These are phyloP conservation scores for Hirtodrosophila trivittata DNA, from an alignment of 2,888 invertebrate species.

Conservation along the genomic window DNA sequence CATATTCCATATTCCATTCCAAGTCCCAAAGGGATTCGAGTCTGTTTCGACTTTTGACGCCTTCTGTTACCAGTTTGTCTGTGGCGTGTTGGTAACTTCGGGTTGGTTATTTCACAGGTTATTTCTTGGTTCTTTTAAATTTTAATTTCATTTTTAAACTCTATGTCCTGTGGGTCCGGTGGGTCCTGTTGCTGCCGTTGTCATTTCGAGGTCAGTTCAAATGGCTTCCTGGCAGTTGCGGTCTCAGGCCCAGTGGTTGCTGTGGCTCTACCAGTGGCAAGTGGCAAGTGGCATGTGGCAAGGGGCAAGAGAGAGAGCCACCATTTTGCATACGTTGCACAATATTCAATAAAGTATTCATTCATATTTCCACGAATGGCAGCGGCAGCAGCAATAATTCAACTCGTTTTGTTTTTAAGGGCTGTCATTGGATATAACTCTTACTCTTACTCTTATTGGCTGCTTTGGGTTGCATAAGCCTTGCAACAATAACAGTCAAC, in stretches of 20 bases:
- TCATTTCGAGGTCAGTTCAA: conserved; percentile 80
- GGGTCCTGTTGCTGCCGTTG: conserved; percentile 68
- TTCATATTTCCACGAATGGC: conserved; percentile 55
- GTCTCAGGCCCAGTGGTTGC: conserved; percentile 36
- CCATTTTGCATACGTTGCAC: conserved; percentile 57
- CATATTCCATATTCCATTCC: no score
- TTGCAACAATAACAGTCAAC: no score
- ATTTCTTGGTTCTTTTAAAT: no score
- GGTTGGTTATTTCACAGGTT: no score
- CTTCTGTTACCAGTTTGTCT: conserved; percentile 76
- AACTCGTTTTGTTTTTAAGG: conserved; percentile 10
- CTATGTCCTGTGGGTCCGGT: no score
- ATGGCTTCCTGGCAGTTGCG: conserved; percentile 80
- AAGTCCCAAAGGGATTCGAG: no score
- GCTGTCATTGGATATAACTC: conserved; percentile 40
- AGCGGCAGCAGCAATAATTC: conserved; percentile 26
- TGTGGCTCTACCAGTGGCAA: conserved; percentile 5
- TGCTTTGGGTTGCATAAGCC: background rate
- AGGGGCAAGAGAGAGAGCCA: conserved; percentile 27
- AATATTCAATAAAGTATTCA: conserved; percentile 76
- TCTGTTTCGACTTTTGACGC: conserved; percentile 75
- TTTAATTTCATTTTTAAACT: conserved; percentile 33
- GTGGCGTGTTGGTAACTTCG: conserved; percentile 67
- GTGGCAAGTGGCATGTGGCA: no score
- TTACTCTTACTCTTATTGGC: conserved; percentile 5